Evolutionary conservation across 2,797 vertebrate genomes (phyloP).

Genomic region (Sternotherus odoratus): DNA sequence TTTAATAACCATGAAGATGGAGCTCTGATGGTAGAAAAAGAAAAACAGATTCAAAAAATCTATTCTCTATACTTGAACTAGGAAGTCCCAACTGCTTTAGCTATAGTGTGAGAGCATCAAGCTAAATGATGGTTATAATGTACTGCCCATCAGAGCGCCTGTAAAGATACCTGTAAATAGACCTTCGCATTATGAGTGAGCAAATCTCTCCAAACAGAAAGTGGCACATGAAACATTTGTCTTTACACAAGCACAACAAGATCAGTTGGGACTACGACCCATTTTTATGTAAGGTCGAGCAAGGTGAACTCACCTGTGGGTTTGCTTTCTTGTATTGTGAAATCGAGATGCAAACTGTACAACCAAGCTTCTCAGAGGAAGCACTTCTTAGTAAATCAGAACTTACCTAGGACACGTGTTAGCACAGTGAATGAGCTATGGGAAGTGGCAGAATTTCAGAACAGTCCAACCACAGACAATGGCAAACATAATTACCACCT

Average conservation of each 20-base stretch:
- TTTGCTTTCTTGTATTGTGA: not conserved
- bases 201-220: accelerated
- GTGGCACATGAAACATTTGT: not conserved
- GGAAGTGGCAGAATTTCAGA: not conserved
- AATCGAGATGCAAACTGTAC: not conserved
- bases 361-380: not conserved
- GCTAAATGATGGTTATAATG: not conserved
- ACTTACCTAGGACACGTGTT: not conserved
- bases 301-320: not conserved
- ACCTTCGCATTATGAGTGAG: not conserved
- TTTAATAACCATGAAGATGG: not conserved
- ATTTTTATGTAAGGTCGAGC: not conserved
- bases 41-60: not conserved
- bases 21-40: not conserved
- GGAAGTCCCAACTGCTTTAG: not conserved
- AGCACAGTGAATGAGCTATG: not conserved
- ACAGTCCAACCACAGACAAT: not conserved
- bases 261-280: accelerated
- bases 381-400: not conserved
- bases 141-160: not conserved
- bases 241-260: not conserved
- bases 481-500: not conserved
- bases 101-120: not conserved
- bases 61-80: not conserved
- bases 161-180: not conserved